Evolutionary conservation across 92 coral and sea anemone genomes (phyloP).

Genomic region (Epizoanthus stellaris): DNA sequence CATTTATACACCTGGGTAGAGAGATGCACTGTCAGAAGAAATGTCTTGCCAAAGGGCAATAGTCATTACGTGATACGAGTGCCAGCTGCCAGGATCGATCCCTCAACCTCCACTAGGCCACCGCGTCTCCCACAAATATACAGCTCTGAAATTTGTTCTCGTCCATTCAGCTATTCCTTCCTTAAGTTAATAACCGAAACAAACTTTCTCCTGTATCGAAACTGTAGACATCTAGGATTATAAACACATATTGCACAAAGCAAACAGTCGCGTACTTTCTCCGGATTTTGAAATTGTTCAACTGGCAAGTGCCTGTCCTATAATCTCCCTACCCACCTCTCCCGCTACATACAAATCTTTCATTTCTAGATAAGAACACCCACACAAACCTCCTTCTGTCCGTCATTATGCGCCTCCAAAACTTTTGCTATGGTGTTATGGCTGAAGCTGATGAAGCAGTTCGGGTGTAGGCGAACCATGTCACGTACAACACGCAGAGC

Average conservation of each 20-base stretch:
- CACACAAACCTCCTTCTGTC: conserved; percentile 88
- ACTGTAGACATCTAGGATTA: too few species aligned
- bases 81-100: too few species aligned
- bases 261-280: too few species aligned
- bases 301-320: background rate
- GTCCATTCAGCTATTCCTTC: background rate
- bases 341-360: background rate
- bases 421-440: conserved; percentile 83
- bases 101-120: too few species aligned
- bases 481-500: conserved; percentile 91
- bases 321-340: background rate
- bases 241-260: too few species aligned
- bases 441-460: conserved; percentile 74
- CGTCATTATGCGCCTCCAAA: conserved; percentile 87
- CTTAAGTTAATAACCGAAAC: background rate
- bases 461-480: conserved; percentile 94
- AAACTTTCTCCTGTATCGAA: background rate
- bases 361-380: background rate
- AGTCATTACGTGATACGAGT: too few species aligned
- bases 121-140: too few species aligned
- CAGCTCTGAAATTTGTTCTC: too few species aligned
- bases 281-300: too few species aligned
- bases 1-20: too few species aligned
- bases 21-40: too few species aligned
- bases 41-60: too few species aligned